Base-by-base conservation (phyloP, 2,797 vertebrate genomes). In the Rhinogobio ventralis region DNA sequence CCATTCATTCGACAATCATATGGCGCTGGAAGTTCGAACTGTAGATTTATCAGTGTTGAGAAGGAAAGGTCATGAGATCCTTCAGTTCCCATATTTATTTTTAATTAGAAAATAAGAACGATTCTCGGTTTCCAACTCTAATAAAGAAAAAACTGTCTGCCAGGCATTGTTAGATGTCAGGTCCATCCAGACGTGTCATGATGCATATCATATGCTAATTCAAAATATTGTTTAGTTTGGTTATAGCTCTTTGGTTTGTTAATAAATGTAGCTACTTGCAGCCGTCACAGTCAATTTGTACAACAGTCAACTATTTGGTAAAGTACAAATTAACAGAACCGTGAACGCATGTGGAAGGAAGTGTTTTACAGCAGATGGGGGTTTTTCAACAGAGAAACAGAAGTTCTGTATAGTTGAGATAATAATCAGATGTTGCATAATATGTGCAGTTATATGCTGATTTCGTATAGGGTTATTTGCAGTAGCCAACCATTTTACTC, bases 321-420 rank as follows among this genome's bases (percentile, higher is more conserved):
- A 57, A 76, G 13, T 39, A 30, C 28, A 23, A 6, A 30, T 78
- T 23, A 79, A 79, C 77, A 66, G 15, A 64, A 33, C 77, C 1
- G 13, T 30, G 33, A 36, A 13, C 20, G 15, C 30, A 33, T 82
- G 30, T 28, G 62, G 11, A 75, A 75, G 72, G 71, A 75, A 75
- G 72, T 67, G 15, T 75, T 67, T 51, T 49, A 49, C 25, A 49
- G 39, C 39, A 46, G 1, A 5, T 36, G 45, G 10, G 20, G 2
- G 1, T 14, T 25, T 66, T 74, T 28, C 19, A 75, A 74, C 39
- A 53, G 57, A 64, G 55, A 82, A 82, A 74, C 23, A 82, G 71
- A 82, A 82, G 60, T 75, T 62, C 25, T 62, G 55, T 45, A 53
- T 67, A 28, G 46, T 23, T 10, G 10, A 83, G 60, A 83, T 75